phyloP scores from a whole-genome alignment of 1,140 invertebrate genomes.

The Chymomyza costata region DNA sequence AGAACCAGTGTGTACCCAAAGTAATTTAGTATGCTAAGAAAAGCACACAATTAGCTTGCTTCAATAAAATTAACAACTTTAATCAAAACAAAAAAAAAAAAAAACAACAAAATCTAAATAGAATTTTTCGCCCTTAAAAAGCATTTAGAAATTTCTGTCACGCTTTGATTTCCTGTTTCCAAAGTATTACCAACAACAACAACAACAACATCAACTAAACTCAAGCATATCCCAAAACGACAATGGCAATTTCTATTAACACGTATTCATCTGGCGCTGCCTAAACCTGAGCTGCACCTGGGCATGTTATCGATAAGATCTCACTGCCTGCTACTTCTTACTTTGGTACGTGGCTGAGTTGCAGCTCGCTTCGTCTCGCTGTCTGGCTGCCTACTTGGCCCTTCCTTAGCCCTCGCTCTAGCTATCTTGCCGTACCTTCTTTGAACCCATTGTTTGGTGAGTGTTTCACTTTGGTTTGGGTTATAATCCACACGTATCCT shows the following conservation, averaged over 20 bases:
- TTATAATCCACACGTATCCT: constrained; percentile 29
- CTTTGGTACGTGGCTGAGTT: constrained; percentile 44
- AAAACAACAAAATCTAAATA: constrained; percentile 6
- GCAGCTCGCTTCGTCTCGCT: no score
- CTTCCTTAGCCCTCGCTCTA: no score
- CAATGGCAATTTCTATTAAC: constrained; percentile 60
- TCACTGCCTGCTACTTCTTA: constrained; percentile 13
- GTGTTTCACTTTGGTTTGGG: constrained; percentile 2
- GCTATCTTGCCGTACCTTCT: no score
- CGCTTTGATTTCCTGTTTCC: constrained; percentile 58
- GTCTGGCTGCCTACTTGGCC: no score
- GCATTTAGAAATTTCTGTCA: constrained; percentile 52
- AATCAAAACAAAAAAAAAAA: constrained; percentile 25
- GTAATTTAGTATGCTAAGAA: constrained; percentile 41
- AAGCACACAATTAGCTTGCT: constrained; percentile 18
- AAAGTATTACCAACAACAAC: constrained; percentile 12
- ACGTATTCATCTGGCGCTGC: constrained; percentile 33
- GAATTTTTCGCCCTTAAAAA: constrained; percentile 10
- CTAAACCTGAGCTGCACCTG: constrained; percentile 18
- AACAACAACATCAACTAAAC: constrained; percentile 17
- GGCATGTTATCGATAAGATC: constrained; percentile 41
- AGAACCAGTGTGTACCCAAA: no score
- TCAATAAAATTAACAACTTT: constrained; percentile 59
- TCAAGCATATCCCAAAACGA: constrained; percentile 4
- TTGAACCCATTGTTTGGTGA: constrained; percentile 42